Percentiles rank a stretch among this genome's conserved stretches.
phyloP scores from a whole-genome alignment of 1,140 invertebrate genomes.

The Daktulosphaira vitifoliae region DNA sequence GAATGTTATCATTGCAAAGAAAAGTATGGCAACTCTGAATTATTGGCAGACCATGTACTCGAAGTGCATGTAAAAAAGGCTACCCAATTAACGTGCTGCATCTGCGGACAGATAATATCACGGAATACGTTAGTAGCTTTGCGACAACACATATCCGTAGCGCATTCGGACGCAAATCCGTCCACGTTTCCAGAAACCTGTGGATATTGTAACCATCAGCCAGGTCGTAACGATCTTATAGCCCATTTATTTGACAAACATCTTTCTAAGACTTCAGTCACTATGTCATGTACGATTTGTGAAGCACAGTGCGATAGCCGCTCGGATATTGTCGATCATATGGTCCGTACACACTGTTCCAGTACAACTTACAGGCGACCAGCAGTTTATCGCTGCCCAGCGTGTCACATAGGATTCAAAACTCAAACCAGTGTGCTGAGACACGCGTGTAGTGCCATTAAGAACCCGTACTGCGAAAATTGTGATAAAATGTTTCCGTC shows the following conservation, averaged over 20 bases:
- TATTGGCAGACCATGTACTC: neutral
- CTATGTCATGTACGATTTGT: neutral
- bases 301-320: neutral
- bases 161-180: neutral
- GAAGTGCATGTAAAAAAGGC: neutral
- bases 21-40: neutral
- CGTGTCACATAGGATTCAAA: constrained; percentile 30
- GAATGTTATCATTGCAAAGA: constrained; percentile 3
- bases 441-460: constrained; percentile 29
- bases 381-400: constrained; percentile 28
- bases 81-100: no score
- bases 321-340: neutral
- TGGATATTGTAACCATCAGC: neutral
- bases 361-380: constrained; percentile 25
- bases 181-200: neutral
- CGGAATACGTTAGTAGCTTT: neutral
- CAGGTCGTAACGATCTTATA: neutral
- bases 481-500: constrained; percentile 32
- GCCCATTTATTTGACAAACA: neutral
- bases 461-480: constrained; percentile 1
- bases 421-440: constrained; percentile 31
- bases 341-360: constrained; percentile 6
- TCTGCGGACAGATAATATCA: neutral
- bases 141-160: neutral
- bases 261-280: neutral